A percentile compares a stretch with the other conserved stretches of the same genome.
These are phyloP conservation scores for Tapirus terrestris DNA, from an alignment of 2,113 vertebrate species.

Conservation along the genomic window DNA sequence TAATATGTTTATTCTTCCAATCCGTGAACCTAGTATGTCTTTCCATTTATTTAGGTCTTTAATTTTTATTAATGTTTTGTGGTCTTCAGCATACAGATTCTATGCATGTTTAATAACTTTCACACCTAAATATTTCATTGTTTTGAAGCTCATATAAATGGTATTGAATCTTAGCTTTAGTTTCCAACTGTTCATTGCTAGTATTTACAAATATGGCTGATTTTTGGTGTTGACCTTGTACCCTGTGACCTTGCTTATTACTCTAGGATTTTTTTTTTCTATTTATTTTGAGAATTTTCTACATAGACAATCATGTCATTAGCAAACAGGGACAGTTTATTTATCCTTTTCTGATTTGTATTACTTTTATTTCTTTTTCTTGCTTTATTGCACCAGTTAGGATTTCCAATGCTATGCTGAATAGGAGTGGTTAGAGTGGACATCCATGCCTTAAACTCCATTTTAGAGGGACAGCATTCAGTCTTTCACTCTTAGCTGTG, in stretches of 20 bases:
- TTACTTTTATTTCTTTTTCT: not conserved
- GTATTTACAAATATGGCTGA: not conserved
- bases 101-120: not conserved
- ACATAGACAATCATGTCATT: not conserved
- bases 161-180: not conserved
- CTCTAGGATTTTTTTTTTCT: not conserved
- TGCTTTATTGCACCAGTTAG: not conserved
- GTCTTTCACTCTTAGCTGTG: not conserved
- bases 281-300: slow-evolving; percentile 12
- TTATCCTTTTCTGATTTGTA: not conserved
- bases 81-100: not conserved
- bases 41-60: not conserved
- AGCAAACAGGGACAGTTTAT: not conserved
- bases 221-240: not conserved
- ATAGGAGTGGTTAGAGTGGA: not conserved
- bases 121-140: not conserved
- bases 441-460: not conserved
- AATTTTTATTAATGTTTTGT: not conserved
- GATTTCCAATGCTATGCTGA: not conserved
- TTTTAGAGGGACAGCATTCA: not conserved
- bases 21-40: not conserved
- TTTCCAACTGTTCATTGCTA: not conserved
- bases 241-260: not conserved
- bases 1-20: not conserved
- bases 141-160: not conserved